Percentiles rank a stretch among this genome's conserved stretches.
phyloP scores from a whole-genome alignment of 2,888 invertebrate genomes.

The Phytoseiulus persimilis region DNA sequence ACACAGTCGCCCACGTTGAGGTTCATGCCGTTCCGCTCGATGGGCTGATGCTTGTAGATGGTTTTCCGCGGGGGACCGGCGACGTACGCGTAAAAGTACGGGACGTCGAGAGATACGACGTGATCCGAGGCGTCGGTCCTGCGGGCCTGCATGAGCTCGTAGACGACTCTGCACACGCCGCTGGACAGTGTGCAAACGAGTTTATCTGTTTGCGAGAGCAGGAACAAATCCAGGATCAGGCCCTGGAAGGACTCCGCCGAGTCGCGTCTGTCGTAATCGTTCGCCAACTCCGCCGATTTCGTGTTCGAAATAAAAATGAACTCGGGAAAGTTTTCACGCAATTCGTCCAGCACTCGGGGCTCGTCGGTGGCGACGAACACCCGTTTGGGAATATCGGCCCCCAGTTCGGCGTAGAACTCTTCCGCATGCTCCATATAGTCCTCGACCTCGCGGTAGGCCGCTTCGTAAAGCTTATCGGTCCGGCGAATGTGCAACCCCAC shows the following conservation, averaged over 20 bases:
- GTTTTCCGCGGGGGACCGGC: constrained; percentile 17
- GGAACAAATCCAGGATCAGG: constrained; percentile 82
- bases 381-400: constrained; percentile 42
- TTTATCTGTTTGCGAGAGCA: constrained; percentile 78
- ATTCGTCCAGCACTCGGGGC: constrained; percentile 40
- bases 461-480: constrained; percentile 33
- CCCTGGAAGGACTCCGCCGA: constrained; percentile 81
- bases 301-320: constrained; percentile 27
- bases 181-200: constrained; percentile 99
- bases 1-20: constrained; percentile 16
- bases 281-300: constrained; percentile 28
- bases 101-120: constrained; percentile 9
- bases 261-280: constrained; percentile 57
- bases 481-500: constrained; percentile 25
- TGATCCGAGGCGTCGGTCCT: constrained; percentile 33
- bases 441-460: constrained; percentile 28
- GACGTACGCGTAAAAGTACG: constrained; percentile 31
- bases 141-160: constrained; percentile 79
- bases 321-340: constrained; percentile 17
- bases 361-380: constrained; percentile 47
- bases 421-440: constrained; percentile 37
- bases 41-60: constrained; percentile 14
- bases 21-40: constrained; percentile 12
- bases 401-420: constrained; percentile 40
- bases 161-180: constrained; percentile 95